Evolutionary conservation across 2,113 vertebrate species (phyloP).

Genomic region (Gymnarchus niloticus): DNA sequence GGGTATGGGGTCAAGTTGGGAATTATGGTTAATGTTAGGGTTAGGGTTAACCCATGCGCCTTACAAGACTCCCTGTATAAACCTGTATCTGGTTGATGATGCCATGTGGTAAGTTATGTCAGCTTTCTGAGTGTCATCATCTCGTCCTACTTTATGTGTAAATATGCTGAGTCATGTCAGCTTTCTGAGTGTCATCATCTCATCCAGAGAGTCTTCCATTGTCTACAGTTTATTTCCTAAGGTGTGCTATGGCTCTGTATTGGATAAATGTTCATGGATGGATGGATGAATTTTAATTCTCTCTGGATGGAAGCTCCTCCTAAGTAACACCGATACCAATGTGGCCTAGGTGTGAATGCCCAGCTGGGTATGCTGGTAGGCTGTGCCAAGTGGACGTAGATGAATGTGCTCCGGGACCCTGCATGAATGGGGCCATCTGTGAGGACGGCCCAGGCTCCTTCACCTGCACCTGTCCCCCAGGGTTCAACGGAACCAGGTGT

Average conservation of each 20-base stretch:
- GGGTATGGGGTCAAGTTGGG: neutral
- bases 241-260: neutral
- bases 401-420: slow-evolving; percentile 86
- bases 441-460: slow-evolving; percentile 79
- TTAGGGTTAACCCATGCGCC: neutral
- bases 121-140: neutral
- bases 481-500: slow-evolving; percentile 98
- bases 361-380: slow-evolving; percentile 72
- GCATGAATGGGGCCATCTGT: slow-evolving; percentile 84
- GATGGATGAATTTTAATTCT: neutral
- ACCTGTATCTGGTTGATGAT: neutral
- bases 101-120: neutral
- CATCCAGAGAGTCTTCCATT: too few relatives aligned
- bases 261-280: neutral
- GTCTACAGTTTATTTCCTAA: too few relatives aligned
- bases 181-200: neutral
- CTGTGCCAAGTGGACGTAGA: slow-evolving; percentile 82
- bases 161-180: neutral
- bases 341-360: slow-evolving; percentile 76
- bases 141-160: neutral
- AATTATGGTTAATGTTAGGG: neutral
- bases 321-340: neutral
- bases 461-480: slow-evolving; percentile 86
- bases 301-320: neutral
- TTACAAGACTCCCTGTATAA: neutral